Conservation (phyloP, 2,888 invertebrate genomes). For the Drosophila emarginata region DNA sequence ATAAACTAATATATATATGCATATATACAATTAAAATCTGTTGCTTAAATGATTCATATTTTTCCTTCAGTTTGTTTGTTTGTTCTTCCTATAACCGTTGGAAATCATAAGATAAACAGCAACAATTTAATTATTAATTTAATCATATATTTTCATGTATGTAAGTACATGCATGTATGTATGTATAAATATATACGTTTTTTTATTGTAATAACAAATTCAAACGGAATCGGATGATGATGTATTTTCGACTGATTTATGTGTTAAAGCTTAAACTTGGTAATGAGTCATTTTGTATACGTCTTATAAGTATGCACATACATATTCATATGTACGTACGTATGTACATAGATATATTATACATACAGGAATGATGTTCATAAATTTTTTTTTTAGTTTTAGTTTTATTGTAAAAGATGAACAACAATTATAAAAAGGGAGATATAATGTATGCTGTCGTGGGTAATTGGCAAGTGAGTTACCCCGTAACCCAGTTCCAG, state of each 20-base stretch:
- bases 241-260: slow-evolving; percentile 66
- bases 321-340: slow-evolving; percentile 14
- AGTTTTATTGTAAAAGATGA: slow-evolving; percentile 8
- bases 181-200: slow-evolving; percentile 16
- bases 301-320: slow-evolving; percentile 11
- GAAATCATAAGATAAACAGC: slow-evolving; percentile 1
- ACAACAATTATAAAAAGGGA: slow-evolving; percentile 5
- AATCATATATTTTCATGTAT: slow-evolving; percentile 4
- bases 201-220: slow-evolving; percentile 37
- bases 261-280: slow-evolving; percentile 64
- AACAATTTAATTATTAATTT: slow-evolving; percentile 7
- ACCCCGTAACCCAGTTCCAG: slow-evolving; percentile 18
- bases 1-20: not conserved
- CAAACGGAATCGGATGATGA: slow-evolving; percentile 24
- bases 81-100: slow-evolving; percentile 1
- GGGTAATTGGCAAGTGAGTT: slow-evolving; percentile 2
- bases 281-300: slow-evolving; percentile 27
- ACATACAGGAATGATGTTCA: slow-evolving; percentile 7
- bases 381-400: slow-evolving; percentile 6
- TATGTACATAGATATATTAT: slow-evolving; percentile 20
- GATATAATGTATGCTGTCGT: slow-evolving; percentile 6
- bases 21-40: not conserved
- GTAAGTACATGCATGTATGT: slow-evolving; percentile 3
- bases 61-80: slow-evolving; percentile 3
- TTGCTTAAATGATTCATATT: not conserved